Base-by-base conservation (phyloP, 2,888 invertebrate species). In the Caenorhabditis sp. region DNA sequence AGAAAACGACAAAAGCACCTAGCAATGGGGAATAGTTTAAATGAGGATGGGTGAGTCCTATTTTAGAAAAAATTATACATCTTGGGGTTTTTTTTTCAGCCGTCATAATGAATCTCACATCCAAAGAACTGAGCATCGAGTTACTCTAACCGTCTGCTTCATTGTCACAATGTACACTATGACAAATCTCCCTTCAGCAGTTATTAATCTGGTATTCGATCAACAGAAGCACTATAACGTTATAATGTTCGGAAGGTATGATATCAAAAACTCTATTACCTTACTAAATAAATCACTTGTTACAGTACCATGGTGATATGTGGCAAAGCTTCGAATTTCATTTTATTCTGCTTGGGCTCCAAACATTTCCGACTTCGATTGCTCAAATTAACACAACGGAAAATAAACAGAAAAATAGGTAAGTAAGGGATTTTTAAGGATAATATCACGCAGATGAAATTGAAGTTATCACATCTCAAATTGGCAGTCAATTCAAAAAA, bases 91-190 rank as follows among this genome's bases (percentile, higher is more conserved):
- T 14, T 25, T 20, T 58, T 71, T 23, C 67, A 78, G 68, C 70
- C 70, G 69, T 60, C 78, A 74, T 26, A 70, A 70, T 38, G 71
- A 76, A 25, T 59, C 63, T 1, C 76, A 75, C 20, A 76, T 77
- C 67, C 83, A 83, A 57, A 85, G 84, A 65, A 86, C 86, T 10
- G 86, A 86, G 56, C 84, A 86, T 65, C 78, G 86, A 17, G 86
- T 86, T 5, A 87, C 86, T 14, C 61, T 87, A 7, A 86, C 86
- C 1, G 86, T 86, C 2, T 78, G 86, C 0, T 80, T 86, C 65
- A 85, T 85, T n/a, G 85, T 85, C 20, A 84, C 86, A 12, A 83
- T 85, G 83, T 86, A 87, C 73, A 86, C 86, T 10, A 53, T 86
- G 26, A 86, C 86, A 8, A 86, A 86, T 66, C 85, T 84, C 8